Base-by-base conservation (phyloP, 2,113 vertebrate species). In the Brachypteracias leptosomus region DNA sequence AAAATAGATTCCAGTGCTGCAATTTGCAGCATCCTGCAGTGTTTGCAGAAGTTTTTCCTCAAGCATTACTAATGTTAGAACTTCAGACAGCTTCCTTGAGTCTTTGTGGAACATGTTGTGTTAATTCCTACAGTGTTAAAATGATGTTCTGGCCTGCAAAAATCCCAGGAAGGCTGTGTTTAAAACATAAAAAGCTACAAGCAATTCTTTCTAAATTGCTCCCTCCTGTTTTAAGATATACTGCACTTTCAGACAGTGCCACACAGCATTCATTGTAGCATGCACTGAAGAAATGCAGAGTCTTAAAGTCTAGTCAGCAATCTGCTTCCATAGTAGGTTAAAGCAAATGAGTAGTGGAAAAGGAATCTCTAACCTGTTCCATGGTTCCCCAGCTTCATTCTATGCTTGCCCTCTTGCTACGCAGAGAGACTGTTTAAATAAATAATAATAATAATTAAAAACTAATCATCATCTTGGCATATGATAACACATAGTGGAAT, bases 1-100 rank as follows among this genome's bases (percentile, higher is more conserved):
- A 81, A 89, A 96, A 90, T 25, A 73, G 84, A 95, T 74, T 91
- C 76, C 68, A 92, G 57, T n/a, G 58, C 80, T 92, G 83, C 93
- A 73, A 82, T 94, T 77, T 77, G 91, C 57, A 90, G 61, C 10
- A 77, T 79, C 79, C 90, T 95, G 89, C 61, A 59, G 83, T 14
- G 63, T 80, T 73, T 70, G 82, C 92, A 85, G 54, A 89, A 93
- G 75, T 31, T 82, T 82, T 66, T 75, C 77, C 52, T 76, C 52
- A 16, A 89, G 68, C 62, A 65, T 81, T 57, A 82, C 66, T 80
- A 75, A 68, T 33, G 71, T 68, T 58, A 68, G 54, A 93, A 93
- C 47, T 79, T 85, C 8, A 72, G 85, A 89, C 8, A 81, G 47
- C 55, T 84, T 91, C 84, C 71, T 58, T 6, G 11, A 67, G 29